Conservation (phyloP, 64 coral and sea anemone species). For the Porites australiensis region DNA sequence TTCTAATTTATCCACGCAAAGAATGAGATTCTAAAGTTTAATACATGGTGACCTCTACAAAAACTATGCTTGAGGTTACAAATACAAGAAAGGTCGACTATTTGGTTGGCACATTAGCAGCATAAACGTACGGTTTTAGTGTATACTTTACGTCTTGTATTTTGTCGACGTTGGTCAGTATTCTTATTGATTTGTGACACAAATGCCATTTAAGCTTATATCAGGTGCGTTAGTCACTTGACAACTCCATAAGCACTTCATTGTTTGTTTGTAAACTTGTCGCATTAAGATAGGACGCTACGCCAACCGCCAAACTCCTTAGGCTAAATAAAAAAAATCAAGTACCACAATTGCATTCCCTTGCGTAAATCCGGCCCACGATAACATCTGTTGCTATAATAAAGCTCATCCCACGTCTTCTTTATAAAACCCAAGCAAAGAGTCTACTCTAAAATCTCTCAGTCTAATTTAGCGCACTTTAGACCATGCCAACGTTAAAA, state of each 20-base stretch:
- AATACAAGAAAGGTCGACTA: too few species aligned
- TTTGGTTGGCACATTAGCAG: too few species aligned
- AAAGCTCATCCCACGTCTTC: too few species aligned
- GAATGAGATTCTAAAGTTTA: too few species aligned
- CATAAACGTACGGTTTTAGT: too few species aligned
- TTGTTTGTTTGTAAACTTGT: constrained; percentile 48
- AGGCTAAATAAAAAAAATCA: not conserved
- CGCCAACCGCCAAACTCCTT: not conserved
- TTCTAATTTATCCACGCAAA: too few species aligned
- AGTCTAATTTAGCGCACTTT: too few species aligned
- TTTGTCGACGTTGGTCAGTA: not conserved
- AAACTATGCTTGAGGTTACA: too few species aligned
- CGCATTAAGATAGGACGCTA: constrained; percentile 23
- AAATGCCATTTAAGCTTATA: not conserved
- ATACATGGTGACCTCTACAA: too few species aligned
- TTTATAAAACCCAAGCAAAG: not conserved
- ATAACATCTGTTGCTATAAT: not conserved
- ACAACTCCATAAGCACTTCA: constrained; percentile 17
- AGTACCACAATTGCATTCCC: not conserved
- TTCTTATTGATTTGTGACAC: not conserved
- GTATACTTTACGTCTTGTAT: not conserved
- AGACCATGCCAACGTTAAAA: too few species aligned
- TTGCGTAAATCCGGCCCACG: not conserved
- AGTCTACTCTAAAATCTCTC: too few species aligned
- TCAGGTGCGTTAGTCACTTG: not conserved